phyloP scores from a whole-genome alignment of 2,888 invertebrate genomes.

The Acronicta leporina region DNA sequence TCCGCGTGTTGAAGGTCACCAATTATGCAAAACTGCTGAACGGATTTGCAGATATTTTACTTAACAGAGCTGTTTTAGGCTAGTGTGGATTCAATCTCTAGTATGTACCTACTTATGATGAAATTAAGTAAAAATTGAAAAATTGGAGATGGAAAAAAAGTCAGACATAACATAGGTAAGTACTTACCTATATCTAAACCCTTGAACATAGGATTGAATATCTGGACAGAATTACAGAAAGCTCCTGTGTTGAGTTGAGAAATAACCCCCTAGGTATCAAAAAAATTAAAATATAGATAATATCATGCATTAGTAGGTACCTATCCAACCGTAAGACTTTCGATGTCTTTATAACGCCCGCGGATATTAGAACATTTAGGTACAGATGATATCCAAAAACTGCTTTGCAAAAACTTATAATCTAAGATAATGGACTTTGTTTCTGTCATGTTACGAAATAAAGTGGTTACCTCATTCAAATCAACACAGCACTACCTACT shows the following conservation, averaged over 20 bases:
- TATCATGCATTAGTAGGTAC: background rate
- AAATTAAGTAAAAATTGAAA: slow-evolving; percentile 7
- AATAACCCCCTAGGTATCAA: background rate
- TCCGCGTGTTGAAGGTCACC: too few species aligned
- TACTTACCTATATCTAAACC: background rate
- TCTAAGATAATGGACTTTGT: background rate
- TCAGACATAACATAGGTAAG: background rate
- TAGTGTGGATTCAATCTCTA: slow-evolving; percentile 1
- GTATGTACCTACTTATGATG: slow-evolving; percentile 4
- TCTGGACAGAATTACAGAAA: background rate
- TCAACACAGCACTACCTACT: background rate
- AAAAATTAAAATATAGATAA: background rate
- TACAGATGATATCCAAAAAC: background rate
- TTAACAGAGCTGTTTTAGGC: too few species aligned
- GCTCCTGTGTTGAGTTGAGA: background rate
- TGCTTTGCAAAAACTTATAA: background rate
- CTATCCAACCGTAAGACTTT: background rate
- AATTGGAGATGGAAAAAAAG: slow-evolving; percentile 5
- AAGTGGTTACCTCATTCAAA: background rate
- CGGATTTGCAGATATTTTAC: too few species aligned
- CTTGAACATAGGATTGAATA: background rate
- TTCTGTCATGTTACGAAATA: background rate
- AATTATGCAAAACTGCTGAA: too few species aligned
- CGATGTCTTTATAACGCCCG: background rate
- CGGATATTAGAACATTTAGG: background rate